Evolutionary conservation across 2,797 vertebrate species (phyloP).

Genomic region (Perodicticus potto): DNA sequence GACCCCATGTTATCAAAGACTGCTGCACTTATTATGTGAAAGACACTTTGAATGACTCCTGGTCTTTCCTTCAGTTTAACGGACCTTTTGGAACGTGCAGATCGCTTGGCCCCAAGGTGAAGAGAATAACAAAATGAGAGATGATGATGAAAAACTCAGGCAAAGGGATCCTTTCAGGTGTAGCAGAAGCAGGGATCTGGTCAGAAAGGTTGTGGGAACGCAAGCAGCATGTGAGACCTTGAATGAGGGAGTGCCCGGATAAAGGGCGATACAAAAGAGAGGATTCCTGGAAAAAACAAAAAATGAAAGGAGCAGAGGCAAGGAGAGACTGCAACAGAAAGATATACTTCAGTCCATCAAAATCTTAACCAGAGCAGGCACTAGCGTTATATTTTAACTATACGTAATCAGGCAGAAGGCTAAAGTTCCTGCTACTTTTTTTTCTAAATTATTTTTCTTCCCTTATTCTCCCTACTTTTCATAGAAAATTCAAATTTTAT

Average conservation of each 20-base stretch:
- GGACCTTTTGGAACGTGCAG: not conserved
- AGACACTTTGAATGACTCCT: not conserved
- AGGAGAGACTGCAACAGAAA: not conserved
- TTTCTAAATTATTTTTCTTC: not conserved
- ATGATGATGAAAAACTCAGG: not conserved
- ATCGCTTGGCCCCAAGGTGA: not conserved
- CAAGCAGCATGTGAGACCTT: not conserved
- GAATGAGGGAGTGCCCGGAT: not conserved
- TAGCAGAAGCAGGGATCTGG: not conserved
- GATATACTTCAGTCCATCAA: not conserved
- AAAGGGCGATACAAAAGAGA: not conserved
- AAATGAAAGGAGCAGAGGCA: not conserved
- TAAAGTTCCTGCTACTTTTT: not conserved
- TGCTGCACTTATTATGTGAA: not conserved
- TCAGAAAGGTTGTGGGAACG: not conserved
- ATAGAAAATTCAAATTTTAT: conserved; percentile 46
- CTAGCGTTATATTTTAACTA: not conserved
- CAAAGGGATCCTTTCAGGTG: not conserved
- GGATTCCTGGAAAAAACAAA: not conserved
- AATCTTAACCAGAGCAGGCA: not conserved
- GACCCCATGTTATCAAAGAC: not conserved
- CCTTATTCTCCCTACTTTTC: not conserved
- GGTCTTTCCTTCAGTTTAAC: not conserved
- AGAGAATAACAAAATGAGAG: not conserved
- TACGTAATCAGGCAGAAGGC: not conserved